Evolutionary conservation across 2,888 invertebrate genomes (phyloP).

Genomic region (Papilio gigon): DNA sequence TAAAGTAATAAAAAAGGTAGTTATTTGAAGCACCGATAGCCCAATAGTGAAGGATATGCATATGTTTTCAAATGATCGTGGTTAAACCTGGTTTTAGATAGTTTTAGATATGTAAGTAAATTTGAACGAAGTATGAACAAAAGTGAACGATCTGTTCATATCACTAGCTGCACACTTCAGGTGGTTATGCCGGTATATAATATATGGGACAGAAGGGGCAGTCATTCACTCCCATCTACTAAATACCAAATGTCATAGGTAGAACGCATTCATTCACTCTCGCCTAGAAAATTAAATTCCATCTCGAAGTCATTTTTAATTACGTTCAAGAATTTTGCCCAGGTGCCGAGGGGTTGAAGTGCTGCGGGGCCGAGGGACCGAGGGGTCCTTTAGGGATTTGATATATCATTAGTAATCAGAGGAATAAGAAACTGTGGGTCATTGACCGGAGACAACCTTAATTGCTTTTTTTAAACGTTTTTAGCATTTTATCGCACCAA

Average conservation of each 20-base stretch:
- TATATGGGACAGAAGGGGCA: not conserved
- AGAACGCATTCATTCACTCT: conserved; percentile 19
- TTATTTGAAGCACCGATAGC: no score
- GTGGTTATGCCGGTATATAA: not conserved
- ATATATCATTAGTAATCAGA: conserved; percentile 5
- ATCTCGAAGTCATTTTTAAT: conserved; percentile 49
- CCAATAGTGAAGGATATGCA: no score
- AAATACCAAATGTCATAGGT: not conserved
- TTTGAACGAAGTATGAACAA: not conserved
- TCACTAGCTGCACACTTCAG: not conserved
- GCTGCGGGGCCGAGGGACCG: not conserved
- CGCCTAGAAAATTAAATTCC: conserved; percentile 48
- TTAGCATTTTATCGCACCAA: conserved; percentile 1
- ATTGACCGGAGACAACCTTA: not conserved
- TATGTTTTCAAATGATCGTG: no score
- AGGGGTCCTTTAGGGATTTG: not conserved
- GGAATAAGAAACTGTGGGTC: not conserved
- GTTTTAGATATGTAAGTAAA: not conserved
- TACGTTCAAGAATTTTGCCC: conserved; percentile 47
- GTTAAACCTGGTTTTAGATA: no score
- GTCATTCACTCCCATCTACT: not conserved
- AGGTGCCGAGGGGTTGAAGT: not conserved
- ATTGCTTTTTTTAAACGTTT: conserved; percentile 3
- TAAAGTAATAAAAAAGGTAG: not conserved
- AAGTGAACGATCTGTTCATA: not conserved